Percentiles rank a stretch among this genome's conserved stretches.
Evolutionary conservation across 1,140 invertebrate genomes (phyloP).

Genomic region (Conus betulinus): DNA sequence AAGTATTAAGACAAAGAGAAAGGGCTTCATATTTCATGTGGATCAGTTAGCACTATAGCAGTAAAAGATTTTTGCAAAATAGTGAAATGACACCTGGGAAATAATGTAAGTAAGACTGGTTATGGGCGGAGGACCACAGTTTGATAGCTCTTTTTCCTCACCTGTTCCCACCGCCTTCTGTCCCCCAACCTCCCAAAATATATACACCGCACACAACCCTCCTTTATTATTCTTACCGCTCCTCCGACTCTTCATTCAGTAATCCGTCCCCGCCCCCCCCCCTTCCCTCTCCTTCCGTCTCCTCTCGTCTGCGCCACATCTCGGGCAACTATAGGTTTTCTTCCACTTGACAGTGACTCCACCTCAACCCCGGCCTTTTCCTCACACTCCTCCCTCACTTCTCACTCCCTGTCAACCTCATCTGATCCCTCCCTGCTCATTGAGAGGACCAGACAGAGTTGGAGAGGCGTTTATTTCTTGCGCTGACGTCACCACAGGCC

Average conservation of each 20-base stretch:
- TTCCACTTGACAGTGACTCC: background rate
- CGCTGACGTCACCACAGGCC: background rate
- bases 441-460: background rate
- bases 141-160: background rate
- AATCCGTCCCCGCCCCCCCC: background rate
- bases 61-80: too few relatives aligned
- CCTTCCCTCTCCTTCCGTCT: background rate
- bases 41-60: too few relatives aligned
- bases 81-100: too few relatives aligned
- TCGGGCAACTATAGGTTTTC: background rate
- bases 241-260: background rate
- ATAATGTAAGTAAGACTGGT: too few relatives aligned
- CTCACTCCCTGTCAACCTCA: background rate
- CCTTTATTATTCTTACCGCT: background rate
- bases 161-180: background rate
- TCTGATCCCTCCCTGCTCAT: background rate
- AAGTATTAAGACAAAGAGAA: too few relatives aligned
- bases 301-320: too few relatives aligned
- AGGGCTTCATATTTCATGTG: too few relatives aligned
- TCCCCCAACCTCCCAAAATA: background rate
- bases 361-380: background rate
- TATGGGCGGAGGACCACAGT: too few relatives aligned
- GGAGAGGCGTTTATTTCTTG: too few relatives aligned
- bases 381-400: background rate
- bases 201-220: too few relatives aligned